Evolutionary conservation across 2,797 vertebrate genomes (phyloP).

Genomic region (Taeniopygia guttata): DNA sequence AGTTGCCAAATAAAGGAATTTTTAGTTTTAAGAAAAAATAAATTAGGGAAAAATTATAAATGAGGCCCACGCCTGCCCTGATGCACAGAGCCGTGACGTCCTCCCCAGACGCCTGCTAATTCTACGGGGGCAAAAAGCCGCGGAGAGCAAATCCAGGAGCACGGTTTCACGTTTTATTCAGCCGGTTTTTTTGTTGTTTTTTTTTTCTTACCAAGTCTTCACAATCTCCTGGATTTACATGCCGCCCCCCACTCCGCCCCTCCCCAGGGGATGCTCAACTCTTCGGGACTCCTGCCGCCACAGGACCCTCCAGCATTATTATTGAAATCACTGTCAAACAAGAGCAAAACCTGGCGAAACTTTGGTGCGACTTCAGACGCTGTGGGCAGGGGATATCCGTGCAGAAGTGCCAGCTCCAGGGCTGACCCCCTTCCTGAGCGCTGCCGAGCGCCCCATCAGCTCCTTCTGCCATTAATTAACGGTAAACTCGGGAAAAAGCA

Average conservation of each 20-base stretch:
- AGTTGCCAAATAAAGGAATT: neutral
- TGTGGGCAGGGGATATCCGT: neutral
- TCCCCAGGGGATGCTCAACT: neutral
- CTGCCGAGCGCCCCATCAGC: neutral
- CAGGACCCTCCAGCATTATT: neutral
- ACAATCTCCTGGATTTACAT: neutral
- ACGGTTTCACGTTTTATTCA: neutral
- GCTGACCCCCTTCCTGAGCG: neutral
- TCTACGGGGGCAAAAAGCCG: neutral
- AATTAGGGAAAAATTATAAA: neutral
- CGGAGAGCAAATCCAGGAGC: neutral
- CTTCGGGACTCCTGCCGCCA: neutral
- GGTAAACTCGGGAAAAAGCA: neutral
- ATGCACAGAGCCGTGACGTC: neutral
- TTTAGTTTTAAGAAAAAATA: neutral
- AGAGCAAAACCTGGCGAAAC: neutral
- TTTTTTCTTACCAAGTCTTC: neutral
- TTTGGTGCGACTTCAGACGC: neutral
- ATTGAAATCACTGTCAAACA: constrained; percentile 9
- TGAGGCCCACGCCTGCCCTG: neutral
- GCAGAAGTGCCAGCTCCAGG: neutral
- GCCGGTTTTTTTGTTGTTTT: neutral
- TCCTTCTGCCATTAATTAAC: neutral
- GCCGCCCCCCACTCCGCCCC: neutral
- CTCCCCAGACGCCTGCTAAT: neutral